Percentiles rank a stretch among this genome's conserved stretches.
Conservation (phyloP, 2,113 vertebrate genomes). For the Onychostoma macrolepis region DNA sequence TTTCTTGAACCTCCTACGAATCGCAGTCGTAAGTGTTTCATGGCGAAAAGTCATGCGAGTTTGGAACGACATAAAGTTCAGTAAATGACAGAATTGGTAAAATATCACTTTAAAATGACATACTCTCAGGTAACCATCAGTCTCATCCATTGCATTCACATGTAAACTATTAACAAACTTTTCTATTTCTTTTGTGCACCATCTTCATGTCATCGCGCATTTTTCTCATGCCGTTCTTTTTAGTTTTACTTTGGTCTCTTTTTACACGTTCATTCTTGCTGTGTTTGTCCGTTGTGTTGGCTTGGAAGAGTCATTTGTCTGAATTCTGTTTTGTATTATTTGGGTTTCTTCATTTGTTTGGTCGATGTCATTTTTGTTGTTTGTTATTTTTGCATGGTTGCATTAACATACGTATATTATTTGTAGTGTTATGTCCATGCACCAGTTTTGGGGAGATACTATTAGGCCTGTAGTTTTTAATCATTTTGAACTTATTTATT, state of each 20-base stretch:
- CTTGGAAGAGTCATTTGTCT: slow-evolving; percentile 12
- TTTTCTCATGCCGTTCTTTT: not conserved
- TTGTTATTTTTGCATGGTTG: slow-evolving; percentile 15
- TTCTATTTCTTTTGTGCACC: not conserved
- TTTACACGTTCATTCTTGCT: not conserved
- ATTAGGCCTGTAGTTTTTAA: not conserved
- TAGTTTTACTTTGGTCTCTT: not conserved
- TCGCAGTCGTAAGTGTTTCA: not conserved
- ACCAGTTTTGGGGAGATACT: not conserved
- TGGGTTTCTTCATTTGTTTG: slow-evolving; percentile 2
- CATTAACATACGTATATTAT: not conserved
- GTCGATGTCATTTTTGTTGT: not conserved
- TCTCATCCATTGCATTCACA: not conserved
- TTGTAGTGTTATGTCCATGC: not conserved
- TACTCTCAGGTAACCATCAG: not conserved
- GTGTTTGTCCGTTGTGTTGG: not conserved
- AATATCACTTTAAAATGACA: not conserved
- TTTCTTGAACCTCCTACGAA: not conserved
- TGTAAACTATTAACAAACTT: not conserved
- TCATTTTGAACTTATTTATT: not conserved
- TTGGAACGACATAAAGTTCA: not conserved
- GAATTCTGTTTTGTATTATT: not conserved
- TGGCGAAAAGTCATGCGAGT: not conserved
- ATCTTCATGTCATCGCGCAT: not conserved
- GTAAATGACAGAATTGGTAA: not conserved